A percentile compares a stretch with the other conserved stretches of the same genome.
phyloP scores from a whole-genome alignment of 2,113 vertebrate genomes.

The Epinephelus fuscoguttatus region DNA sequence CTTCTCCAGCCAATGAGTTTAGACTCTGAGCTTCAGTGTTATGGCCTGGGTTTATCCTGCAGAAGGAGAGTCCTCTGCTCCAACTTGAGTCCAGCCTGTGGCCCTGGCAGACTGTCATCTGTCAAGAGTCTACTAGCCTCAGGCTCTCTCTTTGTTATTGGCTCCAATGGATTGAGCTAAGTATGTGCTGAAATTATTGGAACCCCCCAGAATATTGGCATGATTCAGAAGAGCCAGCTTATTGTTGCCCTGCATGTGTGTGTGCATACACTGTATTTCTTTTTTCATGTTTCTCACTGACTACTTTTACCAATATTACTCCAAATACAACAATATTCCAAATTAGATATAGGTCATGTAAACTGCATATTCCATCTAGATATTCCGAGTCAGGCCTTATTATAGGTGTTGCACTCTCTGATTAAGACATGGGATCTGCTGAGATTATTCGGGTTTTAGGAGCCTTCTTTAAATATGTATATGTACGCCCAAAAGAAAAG shows the following conservation, averaged over 20 bases:
- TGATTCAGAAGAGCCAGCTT: conserved; percentile 47
- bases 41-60: conserved; percentile 56
- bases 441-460: too few species aligned
- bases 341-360: too few species aligned
- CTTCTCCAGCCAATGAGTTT: conserved; percentile 59
- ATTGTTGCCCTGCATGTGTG: conserved; percentile 36
- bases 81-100: conserved; percentile 63
- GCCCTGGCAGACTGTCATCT: conserved; percentile 66
- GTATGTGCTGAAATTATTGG: conserved; percentile 65
- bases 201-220: conserved; percentile 68
- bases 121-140: conserved; percentile 61
- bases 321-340: too few species aligned
- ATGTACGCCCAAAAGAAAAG: too few species aligned
- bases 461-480: too few species aligned
- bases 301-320: too few species aligned
- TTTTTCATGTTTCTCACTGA: background rate
- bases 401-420: too few species aligned
- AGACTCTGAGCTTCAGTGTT: conserved; percentile 45
- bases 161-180: conserved; percentile 62
- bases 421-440: too few species aligned
- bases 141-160: conserved; percentile 55
- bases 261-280: background rate
- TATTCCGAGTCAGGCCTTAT: too few species aligned
- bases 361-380: too few species aligned
- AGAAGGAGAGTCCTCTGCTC: conserved; percentile 46